Evolutionary conservation across 2,797 vertebrate species (phyloP).

Genomic region (Nannoperca australis): DNA sequence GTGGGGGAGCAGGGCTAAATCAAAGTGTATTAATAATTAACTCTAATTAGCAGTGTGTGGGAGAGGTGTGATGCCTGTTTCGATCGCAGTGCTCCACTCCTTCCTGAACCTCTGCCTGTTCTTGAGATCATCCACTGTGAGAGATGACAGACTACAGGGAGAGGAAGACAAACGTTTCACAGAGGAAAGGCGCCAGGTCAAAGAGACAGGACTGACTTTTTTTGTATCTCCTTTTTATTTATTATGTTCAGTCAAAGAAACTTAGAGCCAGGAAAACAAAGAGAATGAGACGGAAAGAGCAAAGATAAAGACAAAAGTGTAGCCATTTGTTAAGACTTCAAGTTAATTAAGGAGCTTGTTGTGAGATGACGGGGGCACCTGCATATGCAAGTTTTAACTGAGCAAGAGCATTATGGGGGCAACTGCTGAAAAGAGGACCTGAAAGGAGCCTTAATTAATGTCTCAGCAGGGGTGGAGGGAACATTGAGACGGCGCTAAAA

Average conservation of each 20-base stretch:
- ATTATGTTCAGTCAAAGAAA: conserved; percentile 59
- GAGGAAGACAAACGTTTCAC: conserved; percentile 78
- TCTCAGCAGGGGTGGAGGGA: conserved; percentile 81
- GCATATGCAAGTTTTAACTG: conserved; percentile 70
- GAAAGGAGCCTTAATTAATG: conserved; percentile 85
- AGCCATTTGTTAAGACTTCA: conserved; percentile 76
- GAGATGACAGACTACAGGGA: conserved; percentile 76
- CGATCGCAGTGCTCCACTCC: conserved; percentile 76
- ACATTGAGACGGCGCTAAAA: conserved; percentile 74
- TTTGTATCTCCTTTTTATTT: conserved; percentile 65
- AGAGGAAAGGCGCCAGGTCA: conserved; percentile 65
- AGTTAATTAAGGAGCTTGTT: conserved; percentile 84
- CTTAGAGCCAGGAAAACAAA: conserved; percentile 32
- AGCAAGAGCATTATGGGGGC: conserved; percentile 69
- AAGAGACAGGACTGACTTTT: conserved; percentile 61
- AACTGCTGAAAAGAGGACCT: conserved; percentile 73
- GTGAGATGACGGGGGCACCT: conserved; percentile 78
- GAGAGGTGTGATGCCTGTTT: conserved; percentile 85
- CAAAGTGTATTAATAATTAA: conserved; percentile 90
- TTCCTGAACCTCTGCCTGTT: conserved; percentile 82
- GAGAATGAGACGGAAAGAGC: conserved; percentile 40
- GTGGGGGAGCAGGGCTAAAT: conserved; percentile 80
- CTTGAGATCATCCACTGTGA: conserved; percentile 74
- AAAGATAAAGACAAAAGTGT: conserved; percentile 57
- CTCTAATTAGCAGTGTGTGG: conserved; percentile 86